Base-by-base conservation (phyloP, 2,888 invertebrate species). In the Pollenia amentaria region DNA sequence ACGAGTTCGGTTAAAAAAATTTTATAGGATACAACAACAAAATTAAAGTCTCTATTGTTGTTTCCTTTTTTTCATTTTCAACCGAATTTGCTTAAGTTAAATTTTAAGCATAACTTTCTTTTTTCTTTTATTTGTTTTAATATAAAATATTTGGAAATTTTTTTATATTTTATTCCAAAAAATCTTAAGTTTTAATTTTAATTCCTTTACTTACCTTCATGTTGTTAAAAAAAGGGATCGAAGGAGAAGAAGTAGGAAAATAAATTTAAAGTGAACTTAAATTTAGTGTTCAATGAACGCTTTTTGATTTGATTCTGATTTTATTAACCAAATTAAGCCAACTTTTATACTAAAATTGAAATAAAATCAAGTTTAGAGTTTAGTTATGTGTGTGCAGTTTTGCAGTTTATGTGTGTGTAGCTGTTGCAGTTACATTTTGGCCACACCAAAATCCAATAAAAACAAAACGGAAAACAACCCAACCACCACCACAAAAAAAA, bases 241-340 rank as follows among this genome's bases (percentile, higher is more conserved):
- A 73, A 85, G 67, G 57, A 76, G 65, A 55, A 84, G 81, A 86
- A 84, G 75, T 51, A 60, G 46, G 73, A 72, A 62, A 84, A 57
- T 42, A 62, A 62, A 48, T 72, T 62, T 78, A 78, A 75, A 70
- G 14, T 55, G 46, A 76, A 86, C 79, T 84, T 57, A 84, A 80
- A 81, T 72, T 21, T 87, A 91, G 90, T 92, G 92, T 90, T 92
- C 92, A 90, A 89, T 91, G 92, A 92, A 92, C 91, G 89, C 84
- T 88, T 73, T 89, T 84, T 82, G 91, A 92, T 90, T 92, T 90
- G 90, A 91, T 92, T 92, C 92, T 92, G 92, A 93, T 91, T 91
- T 91, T 89, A 89, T 91, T 90, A 88, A 90, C 90, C 89, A 92
- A 92, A 90, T 90, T 90, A 89, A 89, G 88, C 88, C 92, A 92